Conservation (phyloP, 2,113 vertebrate genomes). For the Gallinago paraguaiae region DNA sequence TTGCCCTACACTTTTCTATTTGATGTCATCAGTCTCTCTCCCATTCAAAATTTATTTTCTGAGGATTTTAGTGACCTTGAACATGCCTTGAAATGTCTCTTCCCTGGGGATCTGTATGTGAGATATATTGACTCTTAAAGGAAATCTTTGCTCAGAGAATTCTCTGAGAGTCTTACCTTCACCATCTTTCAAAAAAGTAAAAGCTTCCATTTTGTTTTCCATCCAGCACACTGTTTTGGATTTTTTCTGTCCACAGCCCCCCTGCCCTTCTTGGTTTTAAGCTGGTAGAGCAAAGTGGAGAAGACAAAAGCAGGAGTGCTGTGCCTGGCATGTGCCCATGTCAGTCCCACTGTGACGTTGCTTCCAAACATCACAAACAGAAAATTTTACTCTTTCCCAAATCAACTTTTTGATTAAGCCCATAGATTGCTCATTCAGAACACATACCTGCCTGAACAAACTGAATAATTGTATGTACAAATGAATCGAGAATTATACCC, state of each 20-base stretch:
- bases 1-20: neutral
- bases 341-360: neutral
- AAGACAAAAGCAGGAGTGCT: neutral
- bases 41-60: slow-evolving; percentile 51
- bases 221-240: neutral
- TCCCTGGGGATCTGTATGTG: slow-evolving; percentile 24
- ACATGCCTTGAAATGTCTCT: slow-evolving; percentile 20
- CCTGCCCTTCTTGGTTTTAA: neutral
- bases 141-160: slow-evolving; percentile 24
- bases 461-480: neutral
- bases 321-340: neutral
- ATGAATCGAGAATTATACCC: neutral
- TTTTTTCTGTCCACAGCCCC: neutral
- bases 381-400: neutral
- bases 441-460: neutral
- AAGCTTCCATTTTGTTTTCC: neutral
- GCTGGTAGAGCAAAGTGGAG: neutral
- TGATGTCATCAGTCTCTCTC: neutral
- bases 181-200: slow-evolving; percentile 26
- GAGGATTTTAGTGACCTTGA: slow-evolving; percentile 61
- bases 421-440: neutral
- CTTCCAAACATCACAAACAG: neutral
- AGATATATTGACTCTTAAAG: slow-evolving; percentile 43
- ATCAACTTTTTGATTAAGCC: neutral
- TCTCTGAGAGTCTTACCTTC: slow-evolving; percentile 35